Evolutionary conservation across 2,888 invertebrate genomes (phyloP), one percentile per base, ranked within the genome.

Genomic region (Lissonota sp.): DNA sequence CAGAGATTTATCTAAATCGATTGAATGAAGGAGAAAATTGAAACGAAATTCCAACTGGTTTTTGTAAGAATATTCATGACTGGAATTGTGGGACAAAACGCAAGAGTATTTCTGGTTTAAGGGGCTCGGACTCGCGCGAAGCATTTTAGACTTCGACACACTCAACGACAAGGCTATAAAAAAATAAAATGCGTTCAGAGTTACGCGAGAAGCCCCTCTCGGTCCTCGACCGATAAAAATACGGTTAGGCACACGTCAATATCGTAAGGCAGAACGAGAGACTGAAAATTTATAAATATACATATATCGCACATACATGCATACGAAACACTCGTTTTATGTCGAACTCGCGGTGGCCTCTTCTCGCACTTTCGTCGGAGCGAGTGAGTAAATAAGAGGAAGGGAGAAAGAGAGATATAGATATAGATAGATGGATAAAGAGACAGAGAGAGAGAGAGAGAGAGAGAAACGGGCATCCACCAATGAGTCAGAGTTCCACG

Each of bases 401-500:
- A 26, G 39, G 46, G 58, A 42, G 26, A n/a, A 7, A 12, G 12
- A 37, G 44, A 51, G 39, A 58, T n/a, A 40, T 12, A 46, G 40
- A 49, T 55, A 14, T 6, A 44, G 8, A 26, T 26, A 40, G 10
- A 14, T 7, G 16, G n/a, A 8, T 7, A 37, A 6, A 57, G 69
- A 62, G 64, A 49, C 10, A 57, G 49, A 42, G 26, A 60, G 69
- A 46, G 10, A 8, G 46, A 42, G 66, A 53, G 63, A 8, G 51
- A 46, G 69, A 69, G 69, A 62, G 64, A 44, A 46, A 64, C 49
- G 12, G 49, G 49, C 49, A 12, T 8, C 58, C 60, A 62, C 46
- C 73, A 77, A 73, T 81, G 80, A 82, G 77, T 80, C 81, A 80
- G 81, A 73, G 82, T 83, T 82, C 83, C 80, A 83, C 81, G 83